Conservation (phyloP, 2,888 invertebrate genomes). For the Acronicta alni region DNA sequence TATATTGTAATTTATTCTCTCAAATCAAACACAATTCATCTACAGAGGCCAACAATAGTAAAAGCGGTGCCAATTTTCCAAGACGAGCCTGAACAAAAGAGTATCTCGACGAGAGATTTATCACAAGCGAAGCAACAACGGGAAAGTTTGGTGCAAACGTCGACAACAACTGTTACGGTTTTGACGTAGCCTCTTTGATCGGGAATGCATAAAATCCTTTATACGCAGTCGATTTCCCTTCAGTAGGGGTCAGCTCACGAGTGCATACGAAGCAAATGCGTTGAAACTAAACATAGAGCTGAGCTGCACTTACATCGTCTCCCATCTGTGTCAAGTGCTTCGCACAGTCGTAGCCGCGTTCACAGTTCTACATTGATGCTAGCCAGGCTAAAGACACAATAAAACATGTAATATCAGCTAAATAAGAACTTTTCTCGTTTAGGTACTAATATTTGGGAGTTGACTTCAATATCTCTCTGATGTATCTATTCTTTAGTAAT, state of each 20-base stretch:
- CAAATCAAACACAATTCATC: conserved; percentile 61
- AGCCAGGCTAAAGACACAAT: conserved; percentile 38
- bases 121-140: conserved; percentile 65
- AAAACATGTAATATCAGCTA: conserved; percentile 46
- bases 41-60: conserved; percentile 62
- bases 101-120: conserved; percentile 62
- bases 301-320: conserved; percentile 56
- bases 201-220: conserved; percentile 46
- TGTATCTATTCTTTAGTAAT: background rate
- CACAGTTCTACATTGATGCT: conserved; percentile 37
- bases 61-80: conserved; percentile 64
- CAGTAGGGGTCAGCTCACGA: conserved; percentile 46
- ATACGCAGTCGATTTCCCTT: conserved; percentile 39
- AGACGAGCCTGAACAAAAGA: conserved; percentile 65
- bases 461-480: conserved; percentile 16
- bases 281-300: conserved; percentile 57
- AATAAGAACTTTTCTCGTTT: conserved; percentile 43
- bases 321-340: conserved; percentile 58
- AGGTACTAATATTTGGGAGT: conserved; percentile 29
- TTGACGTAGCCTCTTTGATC: conserved; percentile 48
- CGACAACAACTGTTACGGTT: conserved; percentile 58
- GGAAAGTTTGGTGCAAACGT: conserved; percentile 60
- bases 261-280: conserved; percentile 55
- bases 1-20: conserved; percentile 52
- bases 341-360: conserved; percentile 48